phyloP scores from a whole-genome alignment of 2,888 invertebrate species.

The Serrognathus titanus region DNA sequence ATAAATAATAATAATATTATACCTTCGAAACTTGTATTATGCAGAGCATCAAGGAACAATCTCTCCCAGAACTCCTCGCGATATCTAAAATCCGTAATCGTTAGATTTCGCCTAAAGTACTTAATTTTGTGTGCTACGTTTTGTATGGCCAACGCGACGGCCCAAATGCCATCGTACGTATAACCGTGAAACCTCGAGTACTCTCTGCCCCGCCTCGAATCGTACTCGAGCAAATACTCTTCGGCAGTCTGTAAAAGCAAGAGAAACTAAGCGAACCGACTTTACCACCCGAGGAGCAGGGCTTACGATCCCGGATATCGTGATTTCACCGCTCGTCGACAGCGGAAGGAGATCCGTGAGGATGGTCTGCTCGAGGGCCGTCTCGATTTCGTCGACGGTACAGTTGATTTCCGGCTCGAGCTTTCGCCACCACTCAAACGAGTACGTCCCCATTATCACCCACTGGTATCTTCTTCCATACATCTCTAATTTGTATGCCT shows the following conservation, averaged over 20 bases:
- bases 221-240: slow-evolving; percentile 83
- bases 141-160: slow-evolving; percentile 92
- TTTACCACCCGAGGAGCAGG: not conserved
- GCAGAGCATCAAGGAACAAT: slow-evolving; percentile 81
- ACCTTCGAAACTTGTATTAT: slow-evolving; percentile 92
- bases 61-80: slow-evolving; percentile 83
- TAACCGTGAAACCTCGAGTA: slow-evolving; percentile 96
- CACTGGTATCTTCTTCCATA: slow-evolving; percentile 92
- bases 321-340: slow-evolving; percentile 81
- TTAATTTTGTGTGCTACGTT: slow-evolving; percentile 73
- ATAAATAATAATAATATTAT: slow-evolving; percentile 45
- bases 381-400: slow-evolving; percentile 66
- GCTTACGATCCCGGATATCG: slow-evolving; percentile 86
- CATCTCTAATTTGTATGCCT: slow-evolving; percentile 82
- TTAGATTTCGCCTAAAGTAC: slow-evolving; percentile 65
- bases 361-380: slow-evolving; percentile 83
- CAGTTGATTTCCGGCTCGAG: slow-evolving; percentile 62
- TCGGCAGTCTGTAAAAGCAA: slow-evolving; percentile 69
- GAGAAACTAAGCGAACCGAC: not conserved
- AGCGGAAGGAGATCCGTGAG: slow-evolving; percentile 84
- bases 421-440: slow-evolving; percentile 70
- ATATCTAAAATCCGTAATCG: slow-evolving; percentile 79
- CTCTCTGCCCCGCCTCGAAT: slow-evolving; percentile 72
- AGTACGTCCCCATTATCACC: slow-evolving; percentile 89
- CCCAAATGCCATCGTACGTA: slow-evolving; percentile 98